Base-by-base conservation (phyloP, 2,888 invertebrate species). In the Yponomeuta sedellus region DNA sequence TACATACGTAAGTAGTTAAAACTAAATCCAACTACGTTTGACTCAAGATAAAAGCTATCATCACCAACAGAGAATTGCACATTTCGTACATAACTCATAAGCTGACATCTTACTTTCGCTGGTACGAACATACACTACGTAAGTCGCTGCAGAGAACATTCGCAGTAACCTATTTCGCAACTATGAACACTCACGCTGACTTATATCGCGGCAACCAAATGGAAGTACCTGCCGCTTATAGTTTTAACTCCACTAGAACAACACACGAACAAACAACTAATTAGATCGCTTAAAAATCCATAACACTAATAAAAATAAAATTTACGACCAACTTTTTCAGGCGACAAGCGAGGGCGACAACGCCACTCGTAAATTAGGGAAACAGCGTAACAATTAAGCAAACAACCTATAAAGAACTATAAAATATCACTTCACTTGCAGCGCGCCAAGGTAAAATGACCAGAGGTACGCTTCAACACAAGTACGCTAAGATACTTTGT, bases 311-410 rank as follows among this genome's bases (percentile, higher is more conserved):
- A 57, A 57, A 66, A 66, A 64, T 58, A 62, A n/a, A 61, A 16
- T 61, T 61, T 61, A 22, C 28, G 25, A 61, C 10, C 61, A 28
- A 25, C 16, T 25, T 57, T 20, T 20, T 19, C 19, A 57, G n/a
- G 20, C 68, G 63, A 67, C 58, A 40, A 20, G 39, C 61, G 28
- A 34, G 8, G 64, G 64, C 64, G 67, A 69, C 69, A 69, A 63
- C 64, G 67, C 57, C 34, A 40, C 44, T 62, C 62, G 66, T 69
- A 68, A 69, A 67, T 65, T 61, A 12, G 57, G 25, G 59, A 63
- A 64, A 58, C 63, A 63, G 40, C 34, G 63, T 57, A 66, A 16
- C 57, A 5, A 11, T 58, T 19, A 34, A 63, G 16, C 19, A 40
- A n/a, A 40, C 16, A 59, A 61, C 34, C 34, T 34, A 34, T 56